These are phyloP conservation scores for Drosophila nannoptera DNA, from an alignment of 1,140 invertebrate species.

Conservation along the genomic window DNA sequence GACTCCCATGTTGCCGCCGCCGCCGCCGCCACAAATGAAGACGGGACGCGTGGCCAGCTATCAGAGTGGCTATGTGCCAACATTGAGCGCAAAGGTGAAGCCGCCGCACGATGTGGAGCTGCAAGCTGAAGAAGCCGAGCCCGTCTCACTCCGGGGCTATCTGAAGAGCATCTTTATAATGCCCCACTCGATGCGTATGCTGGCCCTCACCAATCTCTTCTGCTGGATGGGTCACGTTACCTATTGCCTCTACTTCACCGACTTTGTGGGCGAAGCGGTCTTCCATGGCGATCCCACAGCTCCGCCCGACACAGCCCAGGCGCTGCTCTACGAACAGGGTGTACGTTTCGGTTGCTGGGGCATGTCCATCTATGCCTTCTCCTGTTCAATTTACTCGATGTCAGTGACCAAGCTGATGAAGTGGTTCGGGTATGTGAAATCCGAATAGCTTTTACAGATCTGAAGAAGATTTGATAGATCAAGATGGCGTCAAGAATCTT, in stretches of 20 bases:
- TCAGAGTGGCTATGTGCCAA: conserved; percentile 54
- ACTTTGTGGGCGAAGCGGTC: conserved; percentile 91
- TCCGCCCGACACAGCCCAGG: conserved; percentile 35
- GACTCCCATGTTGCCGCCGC: conserved; percentile 51
- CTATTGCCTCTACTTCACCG: conserved; percentile 92
- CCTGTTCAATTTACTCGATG: conserved; percentile 89
- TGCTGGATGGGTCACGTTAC: conserved; percentile 94
- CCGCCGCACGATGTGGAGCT: conserved; percentile 34
- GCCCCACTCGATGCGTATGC: conserved; percentile 86
- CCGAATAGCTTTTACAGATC: no score
- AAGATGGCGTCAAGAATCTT: no score
- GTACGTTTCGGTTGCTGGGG: conserved; percentile 91
- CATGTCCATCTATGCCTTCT: conserved; percentile 91
- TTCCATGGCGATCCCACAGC: conserved; percentile 86
- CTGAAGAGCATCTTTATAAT: conserved; percentile 87
- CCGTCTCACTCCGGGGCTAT: conserved; percentile 82
- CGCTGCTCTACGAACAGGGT: conserved; percentile 84
- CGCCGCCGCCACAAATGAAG: conserved; percentile 49
- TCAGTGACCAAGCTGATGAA: conserved; percentile 88
- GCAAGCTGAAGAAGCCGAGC: conserved; percentile 56
- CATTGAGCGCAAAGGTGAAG: conserved; percentile 14
- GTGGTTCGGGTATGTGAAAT: conserved; percentile 80
- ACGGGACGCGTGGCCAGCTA: conserved; percentile 47
- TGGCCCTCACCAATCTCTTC: conserved; percentile 90
- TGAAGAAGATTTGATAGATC: no score